phyloP scores from a whole-genome alignment of 2,888 invertebrate genomes.

The Punctoribates punctum region DNA sequence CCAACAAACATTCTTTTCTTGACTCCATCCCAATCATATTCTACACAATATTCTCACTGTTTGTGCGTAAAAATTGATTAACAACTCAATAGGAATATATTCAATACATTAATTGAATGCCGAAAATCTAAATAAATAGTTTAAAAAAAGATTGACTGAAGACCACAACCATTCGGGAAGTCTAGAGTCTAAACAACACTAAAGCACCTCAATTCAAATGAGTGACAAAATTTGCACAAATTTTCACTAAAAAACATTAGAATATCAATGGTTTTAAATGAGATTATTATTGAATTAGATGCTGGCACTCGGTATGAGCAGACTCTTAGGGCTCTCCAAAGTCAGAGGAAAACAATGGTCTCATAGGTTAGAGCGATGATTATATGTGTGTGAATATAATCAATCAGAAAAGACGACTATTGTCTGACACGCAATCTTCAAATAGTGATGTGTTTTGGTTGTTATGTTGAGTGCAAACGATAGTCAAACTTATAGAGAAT shows the following conservation, averaged over 20 bases:
- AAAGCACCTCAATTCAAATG: too few relatives aligned
- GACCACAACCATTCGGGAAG: too few relatives aligned
- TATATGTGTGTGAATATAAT: conserved; percentile 1
- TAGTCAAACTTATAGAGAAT: background rate
- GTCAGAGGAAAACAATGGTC: background rate
- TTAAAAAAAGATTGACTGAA: too few relatives aligned
- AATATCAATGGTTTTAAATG: too few relatives aligned
- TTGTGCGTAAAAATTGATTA: background rate
- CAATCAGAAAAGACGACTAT: background rate
- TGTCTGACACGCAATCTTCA: conserved; percentile 15
- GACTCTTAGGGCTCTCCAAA: background rate
- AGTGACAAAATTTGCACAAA: too few relatives aligned
- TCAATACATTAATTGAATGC: too few relatives aligned
- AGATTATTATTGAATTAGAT: too few relatives aligned
- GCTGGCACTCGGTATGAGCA: too few relatives aligned
- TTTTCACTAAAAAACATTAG: too few relatives aligned
- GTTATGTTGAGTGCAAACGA: background rate
- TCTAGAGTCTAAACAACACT: too few relatives aligned
- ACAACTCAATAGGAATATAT: background rate
- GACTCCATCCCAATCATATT: background rate
- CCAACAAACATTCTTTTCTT: background rate
- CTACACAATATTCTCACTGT: background rate
- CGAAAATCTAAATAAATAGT: too few relatives aligned
- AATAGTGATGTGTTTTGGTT: background rate
- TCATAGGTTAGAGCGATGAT: background rate